Evolutionary conservation across 2,888 invertebrate genomes (phyloP).

Genomic region (Listrodromus nycthemerus): DNA sequence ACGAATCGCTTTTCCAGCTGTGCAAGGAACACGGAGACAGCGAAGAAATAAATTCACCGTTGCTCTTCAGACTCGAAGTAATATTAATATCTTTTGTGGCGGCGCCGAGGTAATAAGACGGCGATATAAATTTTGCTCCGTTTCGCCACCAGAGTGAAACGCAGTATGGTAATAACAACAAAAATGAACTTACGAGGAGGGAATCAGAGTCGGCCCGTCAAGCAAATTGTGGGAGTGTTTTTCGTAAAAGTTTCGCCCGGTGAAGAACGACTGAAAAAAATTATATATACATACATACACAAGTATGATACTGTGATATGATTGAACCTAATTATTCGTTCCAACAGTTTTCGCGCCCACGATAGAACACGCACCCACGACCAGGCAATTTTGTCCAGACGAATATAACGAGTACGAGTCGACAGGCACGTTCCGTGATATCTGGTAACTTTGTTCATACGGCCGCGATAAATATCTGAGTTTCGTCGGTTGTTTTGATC

Average conservation of each 20-base stretch:
- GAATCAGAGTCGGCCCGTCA: slow-evolving; percentile 13
- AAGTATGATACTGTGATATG: neutral
- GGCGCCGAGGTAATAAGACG: slow-evolving; percentile 46
- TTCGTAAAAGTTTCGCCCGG: slow-evolving; percentile 15
- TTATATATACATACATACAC: neutral
- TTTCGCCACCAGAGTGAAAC: slow-evolving; percentile 22
- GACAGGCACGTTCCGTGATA: neutral
- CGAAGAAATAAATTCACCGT: slow-evolving; percentile 16
- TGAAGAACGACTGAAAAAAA: neutral
- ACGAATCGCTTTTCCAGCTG: neutral
- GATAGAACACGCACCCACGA: neutral
- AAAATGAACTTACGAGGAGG: slow-evolving; percentile 9
- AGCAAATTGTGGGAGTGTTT: neutral
- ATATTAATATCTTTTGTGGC: slow-evolving; percentile 9
- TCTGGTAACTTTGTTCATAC: neutral
- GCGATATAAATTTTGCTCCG: slow-evolving; percentile 51
- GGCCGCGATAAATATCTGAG: neutral
- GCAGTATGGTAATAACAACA: neutral
- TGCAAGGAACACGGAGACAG: slow-evolving; percentile 1
- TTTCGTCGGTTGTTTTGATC: neutral
- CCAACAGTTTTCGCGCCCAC: neutral
- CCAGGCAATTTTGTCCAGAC: neutral
- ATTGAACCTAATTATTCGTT: neutral
- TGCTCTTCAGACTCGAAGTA: neutral
- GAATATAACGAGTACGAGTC: neutral